These are phyloP conservation scores for Phenacoccus solenopsis DNA, from an alignment of 1,140 invertebrate genomes.

Conservation along the genomic window DNA sequence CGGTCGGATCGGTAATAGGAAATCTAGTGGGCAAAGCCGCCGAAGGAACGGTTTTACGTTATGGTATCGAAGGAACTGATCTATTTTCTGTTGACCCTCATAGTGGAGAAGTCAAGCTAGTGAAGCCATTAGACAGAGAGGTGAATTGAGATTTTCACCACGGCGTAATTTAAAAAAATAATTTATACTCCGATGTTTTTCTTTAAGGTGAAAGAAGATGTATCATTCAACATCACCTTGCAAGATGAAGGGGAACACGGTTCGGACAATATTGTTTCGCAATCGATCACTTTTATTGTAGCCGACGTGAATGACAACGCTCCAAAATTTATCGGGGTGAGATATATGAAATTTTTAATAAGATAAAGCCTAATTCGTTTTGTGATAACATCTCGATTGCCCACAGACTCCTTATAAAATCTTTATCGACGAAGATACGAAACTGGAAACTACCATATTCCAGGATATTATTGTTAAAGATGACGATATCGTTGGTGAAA, in stretches of 20 bases:
- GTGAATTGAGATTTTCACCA: slow-evolving; percentile 35
- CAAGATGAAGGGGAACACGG: slow-evolving; percentile 52
- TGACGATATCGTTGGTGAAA: slow-evolving; percentile 63
- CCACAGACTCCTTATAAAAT: slow-evolving; percentile 63
- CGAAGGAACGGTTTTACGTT: slow-evolving; percentile 53
- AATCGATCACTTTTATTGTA: slow-evolving; percentile 68
- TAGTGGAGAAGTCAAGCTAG: slow-evolving; percentile 64
- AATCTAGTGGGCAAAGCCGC: slow-evolving; percentile 64
- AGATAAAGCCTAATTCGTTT: neutral
- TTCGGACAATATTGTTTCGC: slow-evolving; percentile 58
- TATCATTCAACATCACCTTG: slow-evolving; percentile 60
- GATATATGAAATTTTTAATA: slow-evolving; percentile 25
- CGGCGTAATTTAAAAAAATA: neutral
- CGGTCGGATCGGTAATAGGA: slow-evolving; percentile 61
- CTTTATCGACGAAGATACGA: slow-evolving; percentile 61
- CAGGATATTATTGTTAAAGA: slow-evolving; percentile 58
- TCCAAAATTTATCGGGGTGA: slow-evolving; percentile 63
- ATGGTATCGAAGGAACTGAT: slow-evolving; percentile 66
- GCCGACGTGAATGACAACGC: slow-evolving; percentile 80
- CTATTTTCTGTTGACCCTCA: slow-evolving; percentile 57
- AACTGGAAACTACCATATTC: slow-evolving; percentile 58
- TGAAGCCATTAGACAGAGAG: slow-evolving; percentile 67
- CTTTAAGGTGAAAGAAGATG: slow-evolving; percentile 54
- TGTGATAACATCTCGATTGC: slow-evolving; percentile 11
- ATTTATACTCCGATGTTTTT: no score